These are phyloP conservation scores for Fragum fragum DNA, from an alignment of 2,888 invertebrate genomes.

Conservation along the genomic window DNA sequence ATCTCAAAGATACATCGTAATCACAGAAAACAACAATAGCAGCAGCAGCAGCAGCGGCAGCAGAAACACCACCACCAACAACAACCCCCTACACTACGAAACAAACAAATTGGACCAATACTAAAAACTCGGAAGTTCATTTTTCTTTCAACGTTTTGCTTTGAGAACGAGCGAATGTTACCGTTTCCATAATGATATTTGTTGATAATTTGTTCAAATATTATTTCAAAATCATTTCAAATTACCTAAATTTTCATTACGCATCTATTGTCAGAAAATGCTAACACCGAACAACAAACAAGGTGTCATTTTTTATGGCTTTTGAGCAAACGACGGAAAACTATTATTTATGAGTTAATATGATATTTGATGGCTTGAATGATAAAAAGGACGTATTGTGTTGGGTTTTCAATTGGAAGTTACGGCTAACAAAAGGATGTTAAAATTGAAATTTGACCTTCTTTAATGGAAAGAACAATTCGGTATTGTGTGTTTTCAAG, in stretches of 20 bases:
- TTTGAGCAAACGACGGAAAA: slow-evolving; percentile 10
- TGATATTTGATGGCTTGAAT: slow-evolving; percentile 26
- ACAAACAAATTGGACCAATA: no score
- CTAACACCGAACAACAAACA: not conserved
- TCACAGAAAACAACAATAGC: no score
- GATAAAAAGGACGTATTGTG: slow-evolving; percentile 24
- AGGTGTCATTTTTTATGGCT: slow-evolving; percentile 29
- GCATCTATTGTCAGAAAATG: slow-evolving; percentile 1
- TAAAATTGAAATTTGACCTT: slow-evolving; percentile 30
- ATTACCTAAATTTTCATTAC: not conserved
- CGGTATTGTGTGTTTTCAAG: slow-evolving; percentile 19
- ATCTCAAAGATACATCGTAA: no score
- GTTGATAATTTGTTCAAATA: no score
- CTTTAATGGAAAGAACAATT: slow-evolving; percentile 31
- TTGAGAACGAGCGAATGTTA: no score
- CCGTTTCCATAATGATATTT: no score
- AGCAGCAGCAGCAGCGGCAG: no score
- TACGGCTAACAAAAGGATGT: slow-evolving; percentile 26
- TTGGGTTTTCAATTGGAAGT: slow-evolving; percentile 19
- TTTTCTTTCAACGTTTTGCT: no score
- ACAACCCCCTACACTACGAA: no score
- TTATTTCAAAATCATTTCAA: slow-evolving; percentile 4
- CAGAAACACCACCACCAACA: no score
- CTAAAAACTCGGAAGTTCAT: no score
- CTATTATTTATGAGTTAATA: slow-evolving; percentile 35